Evolutionary conservation across 2,797 vertebrate species (phyloP).

Genomic region (Sphenopsis melanotis): DNA sequence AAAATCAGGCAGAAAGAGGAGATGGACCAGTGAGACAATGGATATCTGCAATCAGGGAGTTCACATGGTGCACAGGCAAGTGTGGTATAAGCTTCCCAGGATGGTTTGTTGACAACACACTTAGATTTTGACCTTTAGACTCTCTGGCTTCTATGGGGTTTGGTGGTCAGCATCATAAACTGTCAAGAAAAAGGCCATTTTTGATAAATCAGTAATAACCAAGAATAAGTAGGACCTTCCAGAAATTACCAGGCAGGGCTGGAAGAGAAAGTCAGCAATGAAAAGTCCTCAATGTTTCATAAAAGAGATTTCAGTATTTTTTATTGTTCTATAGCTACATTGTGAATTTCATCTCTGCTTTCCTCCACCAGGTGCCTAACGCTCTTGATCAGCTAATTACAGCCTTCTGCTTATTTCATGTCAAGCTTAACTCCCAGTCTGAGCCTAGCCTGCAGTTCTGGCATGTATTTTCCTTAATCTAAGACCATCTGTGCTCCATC

Average conservation of each 20-base stretch:
- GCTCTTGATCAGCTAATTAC: slow-evolving; percentile 52
- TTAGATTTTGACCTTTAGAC: not conserved
- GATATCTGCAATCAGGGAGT: not conserved
- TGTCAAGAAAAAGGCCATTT: not conserved
- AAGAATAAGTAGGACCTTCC: not conserved
- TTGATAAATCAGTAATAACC: not conserved
- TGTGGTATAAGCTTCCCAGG: not conserved
- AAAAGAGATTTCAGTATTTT: not conserved
- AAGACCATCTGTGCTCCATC: slow-evolving; percentile 49
- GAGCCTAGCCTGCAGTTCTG: slow-evolving; percentile 40
- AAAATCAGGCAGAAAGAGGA: not conserved
- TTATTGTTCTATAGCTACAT: slow-evolving; percentile 10
- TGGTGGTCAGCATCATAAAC: not conserved
- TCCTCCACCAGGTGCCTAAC: not conserved
- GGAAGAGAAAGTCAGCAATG: not conserved
- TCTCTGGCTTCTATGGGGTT: not conserved
- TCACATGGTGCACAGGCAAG: not conserved
- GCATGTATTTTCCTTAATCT: slow-evolving; percentile 36
- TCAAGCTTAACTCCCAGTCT: slow-evolving; percentile 52
- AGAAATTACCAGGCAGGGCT: not conserved
- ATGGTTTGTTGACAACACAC: not conserved
- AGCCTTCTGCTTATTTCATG: slow-evolving; percentile 45
- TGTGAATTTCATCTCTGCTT: not conserved
- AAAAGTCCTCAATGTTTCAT: not conserved
- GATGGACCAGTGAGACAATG: not conserved